A percentile compares a stretch with the other conserved stretches of the same genome.
phyloP scores from a whole-genome alignment of 2,113 vertebrate species.

The Myotis brandtii region DNA sequence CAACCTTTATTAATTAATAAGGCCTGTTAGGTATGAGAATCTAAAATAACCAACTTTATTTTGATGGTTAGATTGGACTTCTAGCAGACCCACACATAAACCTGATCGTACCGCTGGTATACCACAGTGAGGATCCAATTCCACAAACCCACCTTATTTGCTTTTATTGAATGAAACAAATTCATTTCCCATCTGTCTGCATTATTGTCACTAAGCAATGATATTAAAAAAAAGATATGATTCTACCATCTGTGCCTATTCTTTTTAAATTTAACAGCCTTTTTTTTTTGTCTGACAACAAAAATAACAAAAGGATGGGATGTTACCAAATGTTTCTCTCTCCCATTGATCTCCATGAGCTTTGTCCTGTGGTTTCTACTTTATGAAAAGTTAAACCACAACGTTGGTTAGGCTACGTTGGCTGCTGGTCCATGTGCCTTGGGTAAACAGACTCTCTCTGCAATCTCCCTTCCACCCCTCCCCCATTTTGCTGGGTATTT shows the following conservation, averaged over 20 bases:
- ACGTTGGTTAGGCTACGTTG: conserved; percentile 64
- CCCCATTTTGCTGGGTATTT: conserved; percentile 23
- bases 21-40: conserved; percentile 73
- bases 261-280: conserved; percentile 63
- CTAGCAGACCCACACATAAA: conserved; percentile 49
- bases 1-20: conserved; percentile 68
- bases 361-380: conserved; percentile 71
- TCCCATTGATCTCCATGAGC: conserved; percentile 56
- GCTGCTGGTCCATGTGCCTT: conserved; percentile 42
- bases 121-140: conserved; percentile 60
- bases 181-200: conserved; percentile 79
- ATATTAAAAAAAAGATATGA: conserved; percentile 65
- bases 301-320: conserved; percentile 46
- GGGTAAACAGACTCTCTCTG: conserved; percentile 74
- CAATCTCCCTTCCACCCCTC: not conserved
- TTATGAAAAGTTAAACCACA: conserved; percentile 72
- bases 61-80: not conserved
- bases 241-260: conserved; percentile 24
- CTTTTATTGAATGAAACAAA: conserved; percentile 78
- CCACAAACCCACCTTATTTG: conserved; percentile 70
- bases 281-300: conserved; percentile 63
- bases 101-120: conserved; percentile 63
- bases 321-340: conserved; percentile 67
- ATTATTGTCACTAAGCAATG: conserved; percentile 66
- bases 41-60: conserved; percentile 48